Evolutionary conservation across 2,113 vertebrate genomes (phyloP), one percentile per base, ranked within the genome.

Genomic region (Xiphorhynchus elegans): DNA sequence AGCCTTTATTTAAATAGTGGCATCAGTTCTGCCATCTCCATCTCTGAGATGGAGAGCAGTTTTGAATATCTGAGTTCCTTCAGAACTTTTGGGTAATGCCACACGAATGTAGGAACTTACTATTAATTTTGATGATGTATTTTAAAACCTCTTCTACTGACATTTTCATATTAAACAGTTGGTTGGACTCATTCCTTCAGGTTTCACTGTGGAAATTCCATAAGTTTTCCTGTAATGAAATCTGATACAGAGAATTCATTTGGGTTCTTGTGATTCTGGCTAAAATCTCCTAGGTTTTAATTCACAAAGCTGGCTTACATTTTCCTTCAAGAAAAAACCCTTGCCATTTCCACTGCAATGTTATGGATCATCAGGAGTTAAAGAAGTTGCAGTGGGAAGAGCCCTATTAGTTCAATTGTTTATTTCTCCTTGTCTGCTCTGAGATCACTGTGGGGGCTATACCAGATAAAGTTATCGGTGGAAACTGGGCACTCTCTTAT

Each of bases 401-500:
- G 20, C 14, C 28, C 35, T 63, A 44, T 83, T 86, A 88, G 59
- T 81, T 93, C 70, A 93, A 72, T 86, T 90, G 90, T 93, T 93
- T 95, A 90, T 93, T 93, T 95, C 47, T 80, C 44, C 68, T 85
- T 90, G 67, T 94, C 85, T 77, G 72, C 73, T 84, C 39, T 80
- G 82, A 96, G 83, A 96, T 94, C 83, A 84, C 55, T 67, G 28
- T 58, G 78, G 47, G 50, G 70, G 47, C 67, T 67, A 52, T 37
- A 60, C n/a, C 47, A 93, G 88, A 88, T 92, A 90, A 91, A 58
- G 25, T 88, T 92, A 93, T 89, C 75, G 67, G 46, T 76, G 55
- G 87, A 83, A 96, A 92, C 87, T 94, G 83, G 85, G 55, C 72
- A 52, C 83, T 87, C 75, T 88, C 50, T 90, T 96, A 87, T 89